Evolutionary conservation across 30 jellyfish, hydroid and myxozoan genomes (phyloP).

Genomic region (Clytia hemisphaerica): DNA sequence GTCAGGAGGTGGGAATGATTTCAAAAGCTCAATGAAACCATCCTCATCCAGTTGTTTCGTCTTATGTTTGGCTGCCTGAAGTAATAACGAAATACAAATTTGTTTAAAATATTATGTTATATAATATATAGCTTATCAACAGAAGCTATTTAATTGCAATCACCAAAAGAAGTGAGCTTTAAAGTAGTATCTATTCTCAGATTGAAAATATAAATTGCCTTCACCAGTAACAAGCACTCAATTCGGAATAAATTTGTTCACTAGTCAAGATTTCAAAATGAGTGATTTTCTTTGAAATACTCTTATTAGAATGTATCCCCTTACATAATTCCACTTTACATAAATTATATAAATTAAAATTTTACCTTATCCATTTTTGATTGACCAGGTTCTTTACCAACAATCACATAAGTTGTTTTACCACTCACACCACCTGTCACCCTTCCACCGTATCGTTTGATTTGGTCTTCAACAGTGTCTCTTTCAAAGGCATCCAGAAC

Average conservation of each 20-base stretch:
- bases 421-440: constrained; percentile 85
- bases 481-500: constrained; percentile 89
- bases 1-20: constrained; percentile 41
- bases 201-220: too few species aligned
- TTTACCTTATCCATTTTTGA: constrained; percentile 77
- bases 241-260: too few species aligned
- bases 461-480: constrained; percentile 63
- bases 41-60: constrained; percentile 87
- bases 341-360: neutral
- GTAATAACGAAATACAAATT: neutral
- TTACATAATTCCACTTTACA: too few species aligned
- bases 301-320: too few species aligned
- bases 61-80: constrained; percentile 59
- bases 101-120: too few species aligned
- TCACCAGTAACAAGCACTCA: too few species aligned
- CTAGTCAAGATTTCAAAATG: too few species aligned
- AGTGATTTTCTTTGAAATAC: too few species aligned
- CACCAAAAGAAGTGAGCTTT: too few species aligned
- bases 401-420: constrained; percentile 66
- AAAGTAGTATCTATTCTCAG: too few species aligned
- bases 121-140: too few species aligned
- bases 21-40: constrained; percentile 58
- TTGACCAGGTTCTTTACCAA: constrained; percentile 94
- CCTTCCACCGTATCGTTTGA: constrained; percentile 86
- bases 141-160: too few species aligned